These are phyloP conservation scores for Andrena marginata DNA, from an alignment of 2,888 invertebrate species.

Conservation along the genomic window DNA sequence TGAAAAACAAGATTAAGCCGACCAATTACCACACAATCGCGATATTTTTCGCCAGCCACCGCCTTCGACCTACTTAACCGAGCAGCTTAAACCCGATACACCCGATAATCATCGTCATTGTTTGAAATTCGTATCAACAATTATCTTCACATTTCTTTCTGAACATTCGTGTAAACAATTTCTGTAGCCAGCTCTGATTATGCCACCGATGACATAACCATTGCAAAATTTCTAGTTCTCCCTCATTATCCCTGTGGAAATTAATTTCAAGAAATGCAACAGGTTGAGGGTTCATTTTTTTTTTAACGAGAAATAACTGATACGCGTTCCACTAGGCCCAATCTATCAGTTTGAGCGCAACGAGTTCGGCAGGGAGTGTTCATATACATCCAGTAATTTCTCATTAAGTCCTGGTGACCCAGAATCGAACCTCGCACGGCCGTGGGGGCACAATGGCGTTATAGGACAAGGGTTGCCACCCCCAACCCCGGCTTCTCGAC, in stretches of 20 bases:
- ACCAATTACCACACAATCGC: constrained; percentile 34
- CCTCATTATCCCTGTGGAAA: neutral
- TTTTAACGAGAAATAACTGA: neutral
- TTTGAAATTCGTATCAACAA: neutral
- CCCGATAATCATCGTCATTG: neutral
- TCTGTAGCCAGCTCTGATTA: too few relatives aligned
- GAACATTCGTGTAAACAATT: too few relatives aligned
- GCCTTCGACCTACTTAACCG: neutral
- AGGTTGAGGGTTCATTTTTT: constrained; percentile 5
- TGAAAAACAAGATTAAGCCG: constrained; percentile 58
- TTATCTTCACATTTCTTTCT: too few relatives aligned
- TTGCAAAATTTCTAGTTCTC: neutral
- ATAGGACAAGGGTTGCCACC: constrained; percentile 49
- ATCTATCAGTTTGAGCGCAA: constrained; percentile 48
- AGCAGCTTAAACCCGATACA: neutral
- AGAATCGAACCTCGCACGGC: constrained; percentile 59
- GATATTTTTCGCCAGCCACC: constrained; percentile 4
- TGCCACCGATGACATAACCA: too few relatives aligned
- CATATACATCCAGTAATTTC: constrained; percentile 63
- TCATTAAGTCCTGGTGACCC: constrained; percentile 70
- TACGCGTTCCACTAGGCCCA: constrained; percentile 1
- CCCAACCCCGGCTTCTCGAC: constrained; percentile 39
- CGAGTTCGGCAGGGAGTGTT: constrained; percentile 45
- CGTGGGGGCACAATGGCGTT: constrained; percentile 59
- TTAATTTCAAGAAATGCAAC: neutral